Evolutionary conservation across 2,888 invertebrate genomes (phyloP).

Genomic region (Pyrocoelia pectoralis): DNA sequence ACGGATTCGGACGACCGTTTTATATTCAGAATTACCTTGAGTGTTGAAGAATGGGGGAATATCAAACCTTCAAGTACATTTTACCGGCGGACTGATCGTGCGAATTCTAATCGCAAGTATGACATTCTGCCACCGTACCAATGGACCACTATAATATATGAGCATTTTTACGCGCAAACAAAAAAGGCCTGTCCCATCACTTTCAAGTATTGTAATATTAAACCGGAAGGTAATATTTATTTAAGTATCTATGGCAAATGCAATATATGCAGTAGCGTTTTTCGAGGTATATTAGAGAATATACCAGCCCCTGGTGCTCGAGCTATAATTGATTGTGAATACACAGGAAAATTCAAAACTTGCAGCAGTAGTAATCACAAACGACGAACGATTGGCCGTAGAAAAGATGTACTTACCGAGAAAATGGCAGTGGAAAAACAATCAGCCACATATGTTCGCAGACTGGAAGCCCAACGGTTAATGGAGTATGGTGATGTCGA

Average conservation of each 20-base stretch:
- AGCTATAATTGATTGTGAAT: conserved; percentile 9
- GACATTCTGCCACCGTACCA: not conserved
- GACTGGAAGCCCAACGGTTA: conserved; percentile 4
- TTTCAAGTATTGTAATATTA: conserved; percentile 4
- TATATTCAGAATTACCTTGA: conserved; percentile 6
- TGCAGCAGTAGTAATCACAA: not conserved
- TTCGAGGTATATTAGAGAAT: not conserved
- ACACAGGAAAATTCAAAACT: conserved; percentile 1
- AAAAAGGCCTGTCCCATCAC: not conserved
- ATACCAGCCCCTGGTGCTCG: not conserved
- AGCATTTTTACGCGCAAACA: conserved; percentile 6
- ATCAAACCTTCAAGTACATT: not conserved
- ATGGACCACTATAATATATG: conserved; percentile 1
- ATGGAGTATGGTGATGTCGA: conserved; percentile 12
- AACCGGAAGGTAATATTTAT: not conserved
- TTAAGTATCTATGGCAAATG: not conserved
- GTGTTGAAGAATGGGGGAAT: conserved; percentile 5
- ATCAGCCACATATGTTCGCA: conserved; percentile 5
- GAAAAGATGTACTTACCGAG: not conserved
- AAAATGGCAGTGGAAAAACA: conserved; percentile 5
- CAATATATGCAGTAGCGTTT: not conserved
- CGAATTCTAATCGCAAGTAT: not conserved
- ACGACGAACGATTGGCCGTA: too few relatives aligned
- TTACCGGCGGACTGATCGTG: not conserved
- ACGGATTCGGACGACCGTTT: not conserved